Conservation (phyloP, 2,797 vertebrate species). For the Choloepus didactylus region DNA sequence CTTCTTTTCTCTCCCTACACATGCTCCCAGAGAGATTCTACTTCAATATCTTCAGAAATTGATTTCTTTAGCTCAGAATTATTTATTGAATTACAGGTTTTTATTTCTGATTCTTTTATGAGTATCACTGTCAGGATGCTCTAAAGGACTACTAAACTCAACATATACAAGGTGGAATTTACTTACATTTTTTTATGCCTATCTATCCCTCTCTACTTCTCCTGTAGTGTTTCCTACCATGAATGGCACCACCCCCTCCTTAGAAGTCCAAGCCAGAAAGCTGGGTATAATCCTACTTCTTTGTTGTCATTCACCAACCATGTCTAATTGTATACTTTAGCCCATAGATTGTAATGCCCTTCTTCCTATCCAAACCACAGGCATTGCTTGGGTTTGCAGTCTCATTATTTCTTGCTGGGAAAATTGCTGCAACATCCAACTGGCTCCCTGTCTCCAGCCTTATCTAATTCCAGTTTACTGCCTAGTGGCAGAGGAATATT, state of each 20-base stretch:
- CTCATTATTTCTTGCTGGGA: conserved; percentile 53
- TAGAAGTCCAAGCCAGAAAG: conserved; percentile 14
- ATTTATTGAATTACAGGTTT: not conserved
- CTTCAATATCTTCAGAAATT: not conserved
- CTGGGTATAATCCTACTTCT: not conserved
- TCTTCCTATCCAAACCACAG: not conserved
- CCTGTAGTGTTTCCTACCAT: not conserved
- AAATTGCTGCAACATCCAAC: not conserved
- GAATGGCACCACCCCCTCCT: not conserved
- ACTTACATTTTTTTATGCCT: not conserved
- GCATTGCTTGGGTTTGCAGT: conserved; percentile 36
- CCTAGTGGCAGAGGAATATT: conserved; percentile 37
- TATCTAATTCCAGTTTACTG: conserved; percentile 51
- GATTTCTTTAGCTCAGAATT: conserved; percentile 8
- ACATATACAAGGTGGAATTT: not conserved
- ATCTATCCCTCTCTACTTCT: not conserved
- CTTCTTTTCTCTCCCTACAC: not conserved
- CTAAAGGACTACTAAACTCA: not conserved
- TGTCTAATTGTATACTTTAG: not conserved
- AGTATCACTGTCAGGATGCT: not conserved
- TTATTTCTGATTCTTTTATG: conserved; percentile 5
- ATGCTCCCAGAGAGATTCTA: not conserved
- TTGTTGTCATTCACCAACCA: not conserved
- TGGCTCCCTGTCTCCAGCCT: not conserved
- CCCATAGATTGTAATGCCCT: not conserved